Evolutionary conservation across 2,113 vertebrate species (phyloP).

Genomic region (Coracopsis vasa): DNA sequence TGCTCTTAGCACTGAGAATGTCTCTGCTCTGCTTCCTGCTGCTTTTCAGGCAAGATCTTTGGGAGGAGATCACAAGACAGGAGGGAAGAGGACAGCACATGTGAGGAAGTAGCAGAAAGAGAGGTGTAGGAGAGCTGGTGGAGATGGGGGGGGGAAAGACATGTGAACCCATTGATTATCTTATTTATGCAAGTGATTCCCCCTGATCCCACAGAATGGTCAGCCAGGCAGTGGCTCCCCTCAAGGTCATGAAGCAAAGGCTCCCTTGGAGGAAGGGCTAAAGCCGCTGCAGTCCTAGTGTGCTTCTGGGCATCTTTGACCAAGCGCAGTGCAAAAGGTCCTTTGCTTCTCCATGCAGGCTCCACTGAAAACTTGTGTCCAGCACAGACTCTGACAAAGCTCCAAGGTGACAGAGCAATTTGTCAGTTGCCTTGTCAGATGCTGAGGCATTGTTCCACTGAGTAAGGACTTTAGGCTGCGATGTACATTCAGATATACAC

Average conservation of each 20-base stretch:
- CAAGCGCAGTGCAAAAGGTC: background rate
- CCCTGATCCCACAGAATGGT: background rate
- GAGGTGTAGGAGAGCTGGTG: background rate
- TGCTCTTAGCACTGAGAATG: background rate
- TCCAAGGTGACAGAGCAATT: slow-evolving; percentile 4
- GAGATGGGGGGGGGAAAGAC: background rate
- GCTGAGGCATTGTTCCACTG: background rate
- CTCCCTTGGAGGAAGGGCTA: background rate
- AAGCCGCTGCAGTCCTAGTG: background rate
- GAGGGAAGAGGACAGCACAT: background rate
- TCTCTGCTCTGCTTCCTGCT: background rate
- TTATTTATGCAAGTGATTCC: background rate
- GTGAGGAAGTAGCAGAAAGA: background rate
- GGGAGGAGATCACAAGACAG: background rate
- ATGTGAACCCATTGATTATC: background rate
- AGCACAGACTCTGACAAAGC: background rate
- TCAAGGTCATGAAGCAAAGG: background rate
- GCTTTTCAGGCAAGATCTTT: background rate
- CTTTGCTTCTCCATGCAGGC: background rate
- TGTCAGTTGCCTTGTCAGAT: background rate
- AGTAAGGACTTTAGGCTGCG: background rate
- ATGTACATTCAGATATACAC: background rate
- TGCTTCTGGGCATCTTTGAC: background rate
- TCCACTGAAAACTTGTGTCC: background rate
- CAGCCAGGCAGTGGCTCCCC: background rate